These are phyloP conservation scores for Dreissena polymorpha DNA, from an alignment of 1,140 invertebrate genomes.

Conservation along the genomic window DNA sequence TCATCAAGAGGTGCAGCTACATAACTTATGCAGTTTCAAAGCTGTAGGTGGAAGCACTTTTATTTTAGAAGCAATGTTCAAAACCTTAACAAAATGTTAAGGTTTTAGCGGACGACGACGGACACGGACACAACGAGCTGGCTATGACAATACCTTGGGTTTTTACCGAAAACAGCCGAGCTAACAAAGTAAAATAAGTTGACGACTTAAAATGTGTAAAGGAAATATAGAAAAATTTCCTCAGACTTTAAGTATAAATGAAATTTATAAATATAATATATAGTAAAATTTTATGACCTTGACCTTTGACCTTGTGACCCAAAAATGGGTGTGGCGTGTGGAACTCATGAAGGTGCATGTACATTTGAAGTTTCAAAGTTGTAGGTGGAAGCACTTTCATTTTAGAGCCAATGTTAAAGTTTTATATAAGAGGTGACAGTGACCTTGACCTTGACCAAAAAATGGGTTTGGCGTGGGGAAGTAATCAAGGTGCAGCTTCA, in stretches of 20 bases:
- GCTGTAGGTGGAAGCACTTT: constrained; percentile 32
- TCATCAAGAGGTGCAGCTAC: constrained; percentile 36
- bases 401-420: constrained; percentile 34
- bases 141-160: constrained; percentile 30
- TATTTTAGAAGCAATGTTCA: too few species aligned
- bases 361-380: constrained; percentile 42
- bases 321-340: constrained; percentile 30
- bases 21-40: constrained; percentile 28
- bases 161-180: constrained; percentile 32
- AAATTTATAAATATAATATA: too few species aligned
- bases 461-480: too few species aligned
- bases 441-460: constrained; percentile 1
- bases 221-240: too few species aligned
- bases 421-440: not conserved
- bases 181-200: constrained; percentile 1
- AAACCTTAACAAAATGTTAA: constrained; percentile 33
- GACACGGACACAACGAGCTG: constrained; percentile 16
- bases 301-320: not conserved
- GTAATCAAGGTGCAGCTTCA: constrained; percentile 36
- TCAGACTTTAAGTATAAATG: too few species aligned
- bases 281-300: too few species aligned
- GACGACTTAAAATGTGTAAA: too few species aligned
- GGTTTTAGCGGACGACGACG: constrained; percentile 19
- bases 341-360: constrained; percentile 36
- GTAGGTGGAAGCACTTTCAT: constrained; percentile 32